A percentile compares a stretch with the other conserved stretches of the same genome.
These are phyloP conservation scores for Siniperca scherzeri DNA, from an alignment of 2,797 vertebrate species.

Conservation along the genomic window DNA sequence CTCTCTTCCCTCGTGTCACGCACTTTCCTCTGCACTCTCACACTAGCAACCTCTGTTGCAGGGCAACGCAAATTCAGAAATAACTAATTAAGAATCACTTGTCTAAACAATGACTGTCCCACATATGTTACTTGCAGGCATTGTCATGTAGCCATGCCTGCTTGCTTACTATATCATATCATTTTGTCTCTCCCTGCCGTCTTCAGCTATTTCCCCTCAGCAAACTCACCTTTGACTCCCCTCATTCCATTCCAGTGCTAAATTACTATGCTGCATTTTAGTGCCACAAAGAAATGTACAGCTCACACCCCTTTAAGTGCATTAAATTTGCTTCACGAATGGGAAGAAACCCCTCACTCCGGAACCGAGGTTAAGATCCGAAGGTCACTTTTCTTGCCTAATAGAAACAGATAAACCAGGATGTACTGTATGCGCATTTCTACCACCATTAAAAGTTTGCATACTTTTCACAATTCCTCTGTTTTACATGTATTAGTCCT, in stretches of 20 bases:
- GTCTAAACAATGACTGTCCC: slow-evolving; percentile 30
- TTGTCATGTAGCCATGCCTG: slow-evolving; percentile 17
- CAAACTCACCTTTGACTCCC: slow-evolving; percentile 81
- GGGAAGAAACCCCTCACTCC: slow-evolving; percentile 22
- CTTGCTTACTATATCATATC: slow-evolving; percentile 20
- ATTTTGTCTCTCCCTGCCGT: slow-evolving; percentile 60
- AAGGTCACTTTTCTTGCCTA: slow-evolving; percentile 26
- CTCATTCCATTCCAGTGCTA: slow-evolving; percentile 79
- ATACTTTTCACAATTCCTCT: neutral
- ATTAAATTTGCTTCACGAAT: slow-evolving; percentile 1
- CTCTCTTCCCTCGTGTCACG: slow-evolving; percentile 67
- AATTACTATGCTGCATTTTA: slow-evolving; percentile 74
- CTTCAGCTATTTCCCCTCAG: slow-evolving; percentile 73
- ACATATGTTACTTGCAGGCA: slow-evolving; percentile 2
- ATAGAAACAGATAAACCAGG: neutral
- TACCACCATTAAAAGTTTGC: neutral
- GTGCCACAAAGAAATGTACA: slow-evolving; percentile 52
- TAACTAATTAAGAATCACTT: slow-evolving; percentile 37
- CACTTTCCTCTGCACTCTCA: slow-evolving; percentile 63
- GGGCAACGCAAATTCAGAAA: slow-evolving; percentile 55
- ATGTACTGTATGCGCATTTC: neutral
- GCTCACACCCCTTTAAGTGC: slow-evolving; percentile 51
- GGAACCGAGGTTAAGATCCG: slow-evolving; percentile 13
- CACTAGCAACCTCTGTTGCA: slow-evolving; percentile 48
- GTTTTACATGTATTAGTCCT: neutral